A percentile compares a stretch with the other conserved stretches of the same genome.
These are phyloP conservation scores for Piaya cayana DNA, from an alignment of 2,113 vertebrate genomes.

Conservation along the genomic window DNA sequence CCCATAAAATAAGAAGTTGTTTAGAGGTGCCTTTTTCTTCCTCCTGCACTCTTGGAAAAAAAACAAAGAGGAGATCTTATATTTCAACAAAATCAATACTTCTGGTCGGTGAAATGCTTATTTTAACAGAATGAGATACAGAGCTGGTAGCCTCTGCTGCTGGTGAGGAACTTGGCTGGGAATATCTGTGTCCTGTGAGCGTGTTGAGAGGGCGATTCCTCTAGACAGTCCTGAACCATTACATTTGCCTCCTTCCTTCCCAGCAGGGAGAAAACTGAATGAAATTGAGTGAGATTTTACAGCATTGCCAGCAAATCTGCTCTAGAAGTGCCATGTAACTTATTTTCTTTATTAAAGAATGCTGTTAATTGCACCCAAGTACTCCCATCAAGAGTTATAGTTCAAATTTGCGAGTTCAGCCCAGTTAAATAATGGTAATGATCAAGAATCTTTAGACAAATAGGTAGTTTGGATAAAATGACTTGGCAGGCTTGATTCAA, in stretches of 20 bases:
- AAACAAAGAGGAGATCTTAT: background rate
- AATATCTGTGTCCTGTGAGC: background rate
- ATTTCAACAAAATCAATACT: constrained; percentile 40
- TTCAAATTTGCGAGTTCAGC: background rate
- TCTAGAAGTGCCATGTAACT: background rate
- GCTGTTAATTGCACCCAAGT: background rate
- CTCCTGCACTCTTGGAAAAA: background rate
- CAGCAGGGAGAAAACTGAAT: background rate
- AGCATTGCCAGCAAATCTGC: background rate
- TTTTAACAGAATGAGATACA: background rate
- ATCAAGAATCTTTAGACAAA: background rate
- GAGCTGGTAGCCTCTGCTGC: background rate
- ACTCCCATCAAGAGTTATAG: background rate
- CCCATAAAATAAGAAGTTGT: background rate
- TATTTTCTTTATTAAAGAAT: background rate
- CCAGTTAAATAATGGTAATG: background rate
- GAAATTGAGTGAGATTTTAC: background rate
- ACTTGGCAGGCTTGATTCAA: background rate
- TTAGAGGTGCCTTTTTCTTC: constrained; percentile 25
- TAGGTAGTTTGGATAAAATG: background rate
- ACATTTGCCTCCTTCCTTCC: background rate
- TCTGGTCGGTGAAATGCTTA: constrained; percentile 4
- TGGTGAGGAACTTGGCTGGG: background rate
- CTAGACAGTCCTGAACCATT: background rate
- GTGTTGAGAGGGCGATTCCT: background rate